Base-by-base conservation (phyloP, 2,888 invertebrate species). In the Chrysopilus asiliformis region DNA sequence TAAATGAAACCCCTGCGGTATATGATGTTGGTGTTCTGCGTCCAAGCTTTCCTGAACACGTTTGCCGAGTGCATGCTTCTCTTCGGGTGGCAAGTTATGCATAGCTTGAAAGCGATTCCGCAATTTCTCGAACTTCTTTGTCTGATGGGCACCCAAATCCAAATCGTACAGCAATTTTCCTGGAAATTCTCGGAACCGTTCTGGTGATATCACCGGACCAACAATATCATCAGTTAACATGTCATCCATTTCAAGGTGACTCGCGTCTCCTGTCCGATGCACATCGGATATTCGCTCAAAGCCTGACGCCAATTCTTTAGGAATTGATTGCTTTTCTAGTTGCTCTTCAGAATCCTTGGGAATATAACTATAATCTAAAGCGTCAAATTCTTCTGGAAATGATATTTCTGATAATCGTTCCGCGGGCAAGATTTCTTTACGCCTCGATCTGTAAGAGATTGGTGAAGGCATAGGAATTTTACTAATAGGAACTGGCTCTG, bases 381-480 rank as follows among this genome's bases (percentile, higher is more conserved):
- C 25, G 26, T 10, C 9, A 9, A 5, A n/a, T 16, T 17, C 36
- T 1, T 25, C 25, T 4, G 36, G 36, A 28, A 29, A 32, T 10
- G 25, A 31, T 25, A 17, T 30, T 10, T 33, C 18, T 8, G 3
- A n/a, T 2, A 36, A 9, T 10, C 18, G 15, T 29, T 36, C 36
- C 14, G n/a, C 6, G 12, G 31, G 32, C 9, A 32, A 9, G 13
- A 17, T 18, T 14, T 29, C 8, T n/a, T 14, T 18, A 10, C n/a
- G 4, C 2, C 7, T 28, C 6, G 27, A 10, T 13, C 16, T 36
- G 5, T 20, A 10, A 5, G 35, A 30, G 1, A 3, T 4, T 29
- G 25, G 29, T 19, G 18, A 19, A n/a, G 40, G 37, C 40, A 40
- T 37, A 8, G 40, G 37, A 15, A 37, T 34, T 12, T 25, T 7